Evolutionary conservation across 2,888 invertebrate genomes (phyloP), one percentile per base, ranked within the genome.

Genomic region (Drosophila bunnanda): DNA sequence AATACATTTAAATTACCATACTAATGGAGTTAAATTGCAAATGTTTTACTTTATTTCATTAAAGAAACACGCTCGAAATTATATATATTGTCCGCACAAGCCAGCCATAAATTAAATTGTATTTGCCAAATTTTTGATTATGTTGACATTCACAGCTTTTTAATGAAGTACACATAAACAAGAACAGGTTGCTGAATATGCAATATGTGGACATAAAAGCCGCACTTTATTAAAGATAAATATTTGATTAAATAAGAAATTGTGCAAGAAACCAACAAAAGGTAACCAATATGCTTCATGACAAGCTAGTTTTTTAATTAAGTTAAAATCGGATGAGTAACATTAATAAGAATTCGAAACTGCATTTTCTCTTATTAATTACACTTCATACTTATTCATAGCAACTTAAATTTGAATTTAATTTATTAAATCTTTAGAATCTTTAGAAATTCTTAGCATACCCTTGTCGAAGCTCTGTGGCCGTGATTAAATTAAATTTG

Each of bases 401-500:
- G 9, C 25, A 17, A 30, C 5, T 17, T 32, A 1, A 17, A 30
- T 13, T 20, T 50, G 3, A 20, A 15, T 20, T 20, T 30, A 13
- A 34, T 17, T 17, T 12, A 20, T 22, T 7, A 13, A 43, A 43
- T 43, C 13, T 10, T n/a, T n/a, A n/a, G n/a, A 30, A 32, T 30
- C 13, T 8, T 30, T 5, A 13, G 9, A 50, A 20, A 32, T 32
- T 50, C 20, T 2, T 8, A 4, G 1, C 30, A 15, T 4, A 22
- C n/a, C 38, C n/a, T n/a, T 17, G 13, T 30, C 15, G 2, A 25
- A 32, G 50, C 36, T 22, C 22, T 25, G 30, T 34, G 41, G 44
- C 41, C 30, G 34, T 54, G 53, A 71, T 71, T 56, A 56, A 71
- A 71, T 71, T 71, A 73, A 67, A 28, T 66, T 55, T 39, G 25